Evolutionary conservation across 2,888 invertebrate species (phyloP).

Genomic region (Pogonocherus hispidulus): DNA sequence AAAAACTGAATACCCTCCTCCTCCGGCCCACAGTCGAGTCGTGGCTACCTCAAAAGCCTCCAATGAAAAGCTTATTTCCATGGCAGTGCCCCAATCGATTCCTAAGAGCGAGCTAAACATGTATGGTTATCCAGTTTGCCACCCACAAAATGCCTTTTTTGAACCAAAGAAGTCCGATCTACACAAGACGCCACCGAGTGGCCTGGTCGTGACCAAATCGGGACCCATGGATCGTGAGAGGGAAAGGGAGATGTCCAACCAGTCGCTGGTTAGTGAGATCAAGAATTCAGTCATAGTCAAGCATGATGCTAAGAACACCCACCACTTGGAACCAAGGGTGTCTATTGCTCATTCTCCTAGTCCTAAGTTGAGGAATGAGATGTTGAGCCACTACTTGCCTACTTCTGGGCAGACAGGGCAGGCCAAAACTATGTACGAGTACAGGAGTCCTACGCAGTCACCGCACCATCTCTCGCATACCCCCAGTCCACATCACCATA

Average conservation of each 20-base stretch:
- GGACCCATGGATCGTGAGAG: conserved; percentile 54
- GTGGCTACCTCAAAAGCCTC: conserved; percentile 59
- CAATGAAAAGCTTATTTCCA: conserved; percentile 52
- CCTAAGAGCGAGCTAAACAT: conserved; percentile 78
- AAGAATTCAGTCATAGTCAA: conserved; percentile 86
- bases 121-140: conserved; percentile 75
- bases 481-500: conserved; percentile 63
- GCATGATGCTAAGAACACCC: conserved; percentile 77
- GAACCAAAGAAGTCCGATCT: conserved; percentile 76
- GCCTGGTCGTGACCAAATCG: conserved; percentile 65
- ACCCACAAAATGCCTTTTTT: conserved; percentile 67
- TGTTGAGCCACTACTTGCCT: conserved; percentile 73
- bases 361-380: conserved; percentile 72
- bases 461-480: conserved; percentile 66
- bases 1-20: conserved; percentile 69
- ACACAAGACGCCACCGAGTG: conserved; percentile 60
- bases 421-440: conserved; percentile 60
- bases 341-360: conserved; percentile 73
- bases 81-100: conserved; percentile 49
- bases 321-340: conserved; percentile 71
- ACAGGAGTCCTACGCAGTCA: conserved; percentile 68
- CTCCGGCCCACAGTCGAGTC: conserved; percentile 67
- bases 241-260: conserved; percentile 74
- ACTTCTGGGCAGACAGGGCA: conserved; percentile 66
- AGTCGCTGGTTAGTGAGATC: conserved; percentile 77